These are phyloP conservation scores for Enteromius anoplus DNA, from an alignment of 2,797 vertebrate genomes.

Conservation along the genomic window DNA sequence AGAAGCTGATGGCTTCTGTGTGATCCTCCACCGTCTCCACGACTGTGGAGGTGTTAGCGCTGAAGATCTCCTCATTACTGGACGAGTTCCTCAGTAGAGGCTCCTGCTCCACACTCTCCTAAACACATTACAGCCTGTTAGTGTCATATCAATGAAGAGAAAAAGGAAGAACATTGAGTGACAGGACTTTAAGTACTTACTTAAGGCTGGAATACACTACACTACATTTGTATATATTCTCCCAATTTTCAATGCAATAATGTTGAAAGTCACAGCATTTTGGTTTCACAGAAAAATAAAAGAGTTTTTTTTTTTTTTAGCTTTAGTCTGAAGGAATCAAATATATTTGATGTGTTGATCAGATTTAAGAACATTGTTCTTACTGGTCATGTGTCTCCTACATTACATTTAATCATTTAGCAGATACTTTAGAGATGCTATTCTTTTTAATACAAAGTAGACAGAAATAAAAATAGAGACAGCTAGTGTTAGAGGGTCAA, in stretches of 20 bases:
- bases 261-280: background rate
- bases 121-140: constrained; percentile 19
- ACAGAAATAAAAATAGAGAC: too few species aligned
- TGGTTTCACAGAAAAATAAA: background rate
- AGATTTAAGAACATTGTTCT: too few species aligned
- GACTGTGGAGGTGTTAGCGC: constrained; percentile 55
- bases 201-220: background rate
- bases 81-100: constrained; percentile 65
- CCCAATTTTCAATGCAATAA: background rate
- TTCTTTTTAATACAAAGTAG: background rate
- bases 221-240: background rate
- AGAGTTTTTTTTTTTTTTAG: background rate
- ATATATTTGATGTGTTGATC: background rate
- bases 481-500: too few species aligned
- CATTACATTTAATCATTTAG: background rate
- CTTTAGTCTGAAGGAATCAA: background rate
- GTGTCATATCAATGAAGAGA: background rate
- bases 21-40: constrained; percentile 65
- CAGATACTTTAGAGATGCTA: background rate
- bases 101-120: constrained; percentile 68
- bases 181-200: background rate
- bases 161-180: background rate
- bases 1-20: constrained; percentile 88
- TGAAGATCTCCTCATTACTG: constrained; percentile 66
- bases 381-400: background rate